These are phyloP conservation scores for Nomada ruficornis DNA, from an alignment of 2,888 invertebrate genomes.

Conservation along the genomic window DNA sequence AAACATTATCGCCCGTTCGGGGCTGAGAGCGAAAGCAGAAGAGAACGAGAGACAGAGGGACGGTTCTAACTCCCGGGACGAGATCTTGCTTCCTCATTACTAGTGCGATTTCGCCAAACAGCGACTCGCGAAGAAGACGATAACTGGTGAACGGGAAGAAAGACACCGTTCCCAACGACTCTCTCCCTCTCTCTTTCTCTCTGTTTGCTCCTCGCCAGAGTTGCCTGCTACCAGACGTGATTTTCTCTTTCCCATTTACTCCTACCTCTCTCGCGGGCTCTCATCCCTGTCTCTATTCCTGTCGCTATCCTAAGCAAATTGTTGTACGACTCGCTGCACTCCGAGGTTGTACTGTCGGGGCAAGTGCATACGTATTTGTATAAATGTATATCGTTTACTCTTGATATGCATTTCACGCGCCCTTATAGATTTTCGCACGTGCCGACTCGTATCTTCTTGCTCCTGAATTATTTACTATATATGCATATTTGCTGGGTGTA, in stretches of 20 bases:
- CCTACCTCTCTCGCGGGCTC: conserved; percentile 24
- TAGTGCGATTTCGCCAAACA: conserved; percentile 46
- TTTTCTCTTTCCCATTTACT: conserved; percentile 55
- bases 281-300: conserved; percentile 36
- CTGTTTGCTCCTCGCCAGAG: conserved; percentile 12
- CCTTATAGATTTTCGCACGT: not conserved
- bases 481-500: not conserved
- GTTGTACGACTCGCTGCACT: conserved; percentile 43
- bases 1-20: conserved; percentile 5
- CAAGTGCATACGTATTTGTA: not conserved
- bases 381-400: conserved; percentile 30
- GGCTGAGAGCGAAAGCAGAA: not conserved
- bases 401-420: conserved; percentile 17
- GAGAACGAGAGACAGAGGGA: not conserved
- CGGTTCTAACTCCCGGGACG: conserved; percentile 39
- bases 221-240: conserved; percentile 41
- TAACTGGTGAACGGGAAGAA: not conserved
- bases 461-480: not conserved
- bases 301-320: conserved; percentile 58
- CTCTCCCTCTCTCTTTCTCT: not conserved
- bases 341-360: conserved; percentile 15
- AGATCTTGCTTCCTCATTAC: conserved; percentile 54
- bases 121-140: conserved; percentile 35
- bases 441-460: not conserved
- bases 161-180: not conserved